Percentiles rank a stretch among this genome's conserved stretches.
Evolutionary conservation across 2,797 vertebrate species (phyloP).

Genomic region (Novumbra hubbsi): DNA sequence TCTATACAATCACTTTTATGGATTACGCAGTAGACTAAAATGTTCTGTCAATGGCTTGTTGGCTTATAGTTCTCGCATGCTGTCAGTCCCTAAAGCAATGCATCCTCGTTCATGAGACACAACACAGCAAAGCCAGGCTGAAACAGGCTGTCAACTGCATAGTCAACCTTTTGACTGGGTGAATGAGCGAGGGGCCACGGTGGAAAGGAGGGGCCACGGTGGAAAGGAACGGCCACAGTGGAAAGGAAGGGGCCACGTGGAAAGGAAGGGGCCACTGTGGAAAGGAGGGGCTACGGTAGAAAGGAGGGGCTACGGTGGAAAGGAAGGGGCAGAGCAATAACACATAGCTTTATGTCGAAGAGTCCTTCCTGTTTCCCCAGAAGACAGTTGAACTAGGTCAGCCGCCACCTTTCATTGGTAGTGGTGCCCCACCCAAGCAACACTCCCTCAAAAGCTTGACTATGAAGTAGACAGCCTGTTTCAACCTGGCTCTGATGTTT

Average conservation of each 20-base stretch:
- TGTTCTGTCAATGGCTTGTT: neutral
- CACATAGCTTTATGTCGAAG: constrained; percentile 48
- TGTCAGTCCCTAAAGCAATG: neutral
- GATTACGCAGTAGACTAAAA: too few relatives aligned
- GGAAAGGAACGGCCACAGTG: neutral
- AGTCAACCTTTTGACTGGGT: neutral
- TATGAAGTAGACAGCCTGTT: too few relatives aligned
- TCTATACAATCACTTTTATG: neutral
- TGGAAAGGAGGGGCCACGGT: neutral
- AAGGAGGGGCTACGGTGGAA: neutral
- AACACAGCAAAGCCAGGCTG: neutral
- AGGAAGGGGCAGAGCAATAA: constrained; percentile 27
- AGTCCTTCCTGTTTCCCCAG: constrained; percentile 50
- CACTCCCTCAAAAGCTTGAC: neutral
- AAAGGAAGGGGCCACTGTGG: neutral
- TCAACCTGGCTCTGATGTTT: neutral
- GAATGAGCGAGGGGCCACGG: neutral
- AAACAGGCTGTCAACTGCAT: constrained; percentile 13
- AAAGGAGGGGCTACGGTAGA: neutral
- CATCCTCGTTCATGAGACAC: neutral
- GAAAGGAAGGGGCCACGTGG: neutral
- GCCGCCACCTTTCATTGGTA: neutral
- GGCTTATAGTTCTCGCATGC: neutral
- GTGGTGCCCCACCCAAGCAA: neutral
- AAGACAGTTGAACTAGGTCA: neutral